These are phyloP conservation scores for Uromys caudimaculatus DNA, from an alignment of 2,797 vertebrate species.

Conservation along the genomic window DNA sequence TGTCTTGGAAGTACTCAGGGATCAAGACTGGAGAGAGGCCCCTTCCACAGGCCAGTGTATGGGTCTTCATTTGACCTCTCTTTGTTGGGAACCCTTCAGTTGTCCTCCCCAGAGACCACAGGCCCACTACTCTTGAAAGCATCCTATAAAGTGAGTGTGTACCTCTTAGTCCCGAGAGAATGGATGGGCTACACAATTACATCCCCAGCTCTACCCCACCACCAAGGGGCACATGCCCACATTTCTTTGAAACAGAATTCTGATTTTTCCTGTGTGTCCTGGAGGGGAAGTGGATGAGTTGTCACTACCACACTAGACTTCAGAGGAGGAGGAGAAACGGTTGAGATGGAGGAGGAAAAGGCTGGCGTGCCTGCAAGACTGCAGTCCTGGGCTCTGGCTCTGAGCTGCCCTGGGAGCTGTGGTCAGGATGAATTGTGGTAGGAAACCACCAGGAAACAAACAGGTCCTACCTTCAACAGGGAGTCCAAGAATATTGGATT, in stretches of 20 bases:
- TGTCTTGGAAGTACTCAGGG: no score
- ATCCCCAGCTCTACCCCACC: no score
- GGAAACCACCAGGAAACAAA: background rate
- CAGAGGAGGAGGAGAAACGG: background rate
- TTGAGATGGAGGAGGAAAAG: background rate
- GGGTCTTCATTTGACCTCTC: background rate
- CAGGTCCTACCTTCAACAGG: background rate
- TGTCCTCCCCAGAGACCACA: background rate
- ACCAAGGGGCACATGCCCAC: no score
- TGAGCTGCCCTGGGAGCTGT: background rate
- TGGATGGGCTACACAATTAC: no score
- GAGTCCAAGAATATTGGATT: background rate
- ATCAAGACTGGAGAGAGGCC: no score
- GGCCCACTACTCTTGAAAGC: background rate
- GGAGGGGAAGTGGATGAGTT: background rate
- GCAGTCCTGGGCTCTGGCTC: background rate
- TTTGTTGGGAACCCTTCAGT: background rate
- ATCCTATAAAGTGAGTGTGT: accelerated
- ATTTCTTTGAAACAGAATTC: background rate
- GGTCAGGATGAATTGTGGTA: no score
- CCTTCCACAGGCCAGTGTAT: background rate
- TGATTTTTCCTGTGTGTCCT: background rate
- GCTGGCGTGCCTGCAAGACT: background rate
- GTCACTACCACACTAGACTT: background rate
- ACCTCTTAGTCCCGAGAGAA: background rate